These are phyloP conservation scores for Arrhamphus sclerolepis DNA, from an alignment of 2,797 vertebrate species.

Conservation along the genomic window DNA sequence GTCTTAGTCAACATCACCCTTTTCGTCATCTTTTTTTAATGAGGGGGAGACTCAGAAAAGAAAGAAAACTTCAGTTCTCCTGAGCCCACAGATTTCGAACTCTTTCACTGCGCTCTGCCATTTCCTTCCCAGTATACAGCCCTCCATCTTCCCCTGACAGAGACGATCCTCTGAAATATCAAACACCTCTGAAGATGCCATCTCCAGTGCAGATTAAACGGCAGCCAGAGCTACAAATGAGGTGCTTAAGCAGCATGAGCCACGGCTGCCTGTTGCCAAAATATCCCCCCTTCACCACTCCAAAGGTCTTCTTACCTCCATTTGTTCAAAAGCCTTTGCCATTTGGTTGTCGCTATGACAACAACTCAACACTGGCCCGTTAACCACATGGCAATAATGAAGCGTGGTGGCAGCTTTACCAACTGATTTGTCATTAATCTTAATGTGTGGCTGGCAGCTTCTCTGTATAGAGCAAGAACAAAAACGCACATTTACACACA, in stretches of 20 bases:
- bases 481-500: too few relatives aligned
- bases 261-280: slow-evolving; percentile 56
- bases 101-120: slow-evolving; percentile 17
- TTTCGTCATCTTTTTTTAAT: not conserved
- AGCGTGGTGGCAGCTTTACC: slow-evolving; percentile 62
- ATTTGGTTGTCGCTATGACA: slow-evolving; percentile 69
- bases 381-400: slow-evolving; percentile 64
- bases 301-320: slow-evolving; percentile 64
- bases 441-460: slow-evolving; percentile 59
- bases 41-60: slow-evolving; percentile 4
- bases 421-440: slow-evolving; percentile 69
- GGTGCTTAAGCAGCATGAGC: slow-evolving; percentile 72
- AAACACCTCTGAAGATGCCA: slow-evolving; percentile 58
- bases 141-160: slow-evolving; percentile 53
- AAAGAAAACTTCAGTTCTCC: slow-evolving; percentile 3
- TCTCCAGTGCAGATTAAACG: slow-evolving; percentile 64
- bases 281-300: slow-evolving; percentile 56
- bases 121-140: slow-evolving; percentile 47
- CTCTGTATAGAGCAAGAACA: slow-evolving; percentile 24
- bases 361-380: slow-evolving; percentile 63
- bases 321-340: slow-evolving; percentile 62
- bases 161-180: slow-evolving; percentile 60
- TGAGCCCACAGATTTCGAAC: slow-evolving; percentile 15
- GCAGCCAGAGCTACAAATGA: slow-evolving; percentile 61
- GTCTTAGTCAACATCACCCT: too few relatives aligned